Conservation (phyloP, 2,888 invertebrate genomes). For the Odontocolon sp. region DNA sequence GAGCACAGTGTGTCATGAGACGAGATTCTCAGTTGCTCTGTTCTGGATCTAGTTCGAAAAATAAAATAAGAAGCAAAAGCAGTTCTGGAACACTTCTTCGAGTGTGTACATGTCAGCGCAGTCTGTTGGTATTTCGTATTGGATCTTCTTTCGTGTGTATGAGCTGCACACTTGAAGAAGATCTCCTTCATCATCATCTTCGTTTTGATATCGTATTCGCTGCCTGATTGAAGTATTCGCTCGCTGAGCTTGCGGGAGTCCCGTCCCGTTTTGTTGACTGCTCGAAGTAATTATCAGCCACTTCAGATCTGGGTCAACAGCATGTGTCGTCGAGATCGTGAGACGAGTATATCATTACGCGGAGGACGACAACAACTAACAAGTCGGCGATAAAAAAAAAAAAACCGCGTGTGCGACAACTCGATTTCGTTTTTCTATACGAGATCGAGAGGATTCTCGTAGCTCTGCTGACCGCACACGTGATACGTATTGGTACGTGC, state of each 20-base stretch:
- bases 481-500: constrained; percentile 48
- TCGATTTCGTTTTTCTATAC: constrained; percentile 52
- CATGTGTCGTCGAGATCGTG: constrained; percentile 41
- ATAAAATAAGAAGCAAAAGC: not conserved
- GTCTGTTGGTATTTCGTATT: not conserved
- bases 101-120: not conserved
- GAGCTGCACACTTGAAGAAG: not conserved
- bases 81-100: not conserved
- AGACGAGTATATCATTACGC: constrained; percentile 11
- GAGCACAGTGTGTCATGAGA: constrained; percentile 67
- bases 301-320: constrained; percentile 74
- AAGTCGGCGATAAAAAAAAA: constrained; percentile 11
- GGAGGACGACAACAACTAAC: not conserved
- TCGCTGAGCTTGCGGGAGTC: constrained; percentile 10
- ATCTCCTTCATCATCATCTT: constrained; percentile 1
- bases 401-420: constrained; percentile 16
- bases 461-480: constrained; percentile 23
- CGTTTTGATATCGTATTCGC: not conserved
- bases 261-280: constrained; percentile 64
- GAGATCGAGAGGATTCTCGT: constrained; percentile 41
- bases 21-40: constrained; percentile 49
- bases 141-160: constrained; percentile 14
- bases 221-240: not conserved
- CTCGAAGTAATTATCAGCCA: constrained; percentile 73
- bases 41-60: constrained; percentile 28